These are phyloP conservation scores for Campylomormyrus tamandua DNA, from an alignment of 2,113 vertebrate species.

Conservation along the genomic window DNA sequence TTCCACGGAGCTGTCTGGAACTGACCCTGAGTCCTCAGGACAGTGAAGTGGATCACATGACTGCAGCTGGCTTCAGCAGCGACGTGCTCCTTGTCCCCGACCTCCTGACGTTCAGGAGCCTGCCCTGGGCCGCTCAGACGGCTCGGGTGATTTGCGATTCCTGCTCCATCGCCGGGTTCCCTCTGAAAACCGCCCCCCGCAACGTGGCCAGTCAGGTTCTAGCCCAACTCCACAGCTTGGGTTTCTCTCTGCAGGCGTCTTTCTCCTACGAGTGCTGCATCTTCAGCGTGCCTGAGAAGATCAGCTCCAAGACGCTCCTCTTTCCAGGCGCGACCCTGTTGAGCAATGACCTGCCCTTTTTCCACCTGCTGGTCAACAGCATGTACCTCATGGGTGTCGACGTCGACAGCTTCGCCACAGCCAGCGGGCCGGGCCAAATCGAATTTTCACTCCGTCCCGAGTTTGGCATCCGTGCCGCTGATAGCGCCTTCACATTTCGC, in stretches of 20 bases:
- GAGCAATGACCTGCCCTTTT: conserved; percentile 77
- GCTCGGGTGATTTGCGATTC: conserved; percentile 87
- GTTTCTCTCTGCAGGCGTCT: conserved; percentile 75
- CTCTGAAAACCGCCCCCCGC: conserved; percentile 76
- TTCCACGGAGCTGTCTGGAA: conserved; percentile 87
- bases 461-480: conserved; percentile 76
- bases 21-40: conserved; percentile 73
- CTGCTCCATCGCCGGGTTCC: conserved; percentile 69
- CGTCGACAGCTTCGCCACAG: conserved; percentile 83
- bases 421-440: conserved; percentile 80
- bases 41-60: conserved; percentile 72
- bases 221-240: conserved; percentile 66
- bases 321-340: conserved; percentile 79
- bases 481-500: conserved; percentile 86
- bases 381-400: conserved; percentile 83
- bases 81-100: conserved; percentile 85
- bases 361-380: conserved; percentile 81
- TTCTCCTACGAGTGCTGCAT: conserved; percentile 89
- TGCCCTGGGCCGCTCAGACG: conserved; percentile 82
- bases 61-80: conserved; percentile 72
- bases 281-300: conserved; percentile 69
- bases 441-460: conserved; percentile 80
- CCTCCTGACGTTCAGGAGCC: conserved; percentile 71
- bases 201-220: conserved; percentile 79
- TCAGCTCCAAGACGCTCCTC: conserved; percentile 75